phyloP scores from a whole-genome alignment of 1,140 invertebrate genomes.

The Ceratoteleas bidentatus region DNA sequence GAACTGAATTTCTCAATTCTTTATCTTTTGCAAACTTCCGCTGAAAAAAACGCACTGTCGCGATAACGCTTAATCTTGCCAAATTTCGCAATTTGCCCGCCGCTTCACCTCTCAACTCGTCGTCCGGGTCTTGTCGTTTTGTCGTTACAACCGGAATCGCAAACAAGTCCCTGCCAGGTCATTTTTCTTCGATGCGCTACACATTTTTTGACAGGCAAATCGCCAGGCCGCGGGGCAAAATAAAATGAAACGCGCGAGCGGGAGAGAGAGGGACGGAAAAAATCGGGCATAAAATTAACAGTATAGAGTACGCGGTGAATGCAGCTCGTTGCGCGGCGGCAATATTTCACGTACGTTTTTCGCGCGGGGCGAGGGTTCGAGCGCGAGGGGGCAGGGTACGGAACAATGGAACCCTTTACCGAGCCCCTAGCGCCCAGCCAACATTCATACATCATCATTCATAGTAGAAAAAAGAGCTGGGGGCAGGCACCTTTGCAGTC shows the following conservation, averaged over 20 bases:
- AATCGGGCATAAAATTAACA: slow-evolving; percentile 80
- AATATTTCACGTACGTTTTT: slow-evolving; percentile 78
- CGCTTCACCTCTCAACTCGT: too few species aligned
- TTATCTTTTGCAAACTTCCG: not conserved
- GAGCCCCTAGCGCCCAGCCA: slow-evolving; percentile 79
- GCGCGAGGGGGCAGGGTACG: slow-evolving; percentile 69
- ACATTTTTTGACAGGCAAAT: slow-evolving; percentile 51
- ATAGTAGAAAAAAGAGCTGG: slow-evolving; percentile 74
- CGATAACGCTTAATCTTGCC: not conserved
- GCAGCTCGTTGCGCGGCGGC: slow-evolving; percentile 73
- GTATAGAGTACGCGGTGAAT: slow-evolving; percentile 74
- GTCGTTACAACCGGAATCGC: not conserved
- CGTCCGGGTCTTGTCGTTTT: too few species aligned
- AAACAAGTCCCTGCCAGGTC: slow-evolving; percentile 8
- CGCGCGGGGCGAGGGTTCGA: slow-evolving; percentile 67
- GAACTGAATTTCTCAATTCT: too few species aligned
- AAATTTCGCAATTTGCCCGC: not conserved
- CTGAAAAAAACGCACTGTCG: too few species aligned
- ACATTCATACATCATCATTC: slow-evolving; percentile 81
- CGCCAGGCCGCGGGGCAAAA: slow-evolving; percentile 27
- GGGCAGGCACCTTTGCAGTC: slow-evolving; percentile 62
- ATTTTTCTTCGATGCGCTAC: slow-evolving; percentile 55
- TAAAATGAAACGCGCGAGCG: slow-evolving; percentile 15
- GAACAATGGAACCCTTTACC: slow-evolving; percentile 81
- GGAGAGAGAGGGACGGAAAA: slow-evolving; percentile 68